Conservation (phyloP, 2,888 invertebrate species). For the Buathra laborator region DNA sequence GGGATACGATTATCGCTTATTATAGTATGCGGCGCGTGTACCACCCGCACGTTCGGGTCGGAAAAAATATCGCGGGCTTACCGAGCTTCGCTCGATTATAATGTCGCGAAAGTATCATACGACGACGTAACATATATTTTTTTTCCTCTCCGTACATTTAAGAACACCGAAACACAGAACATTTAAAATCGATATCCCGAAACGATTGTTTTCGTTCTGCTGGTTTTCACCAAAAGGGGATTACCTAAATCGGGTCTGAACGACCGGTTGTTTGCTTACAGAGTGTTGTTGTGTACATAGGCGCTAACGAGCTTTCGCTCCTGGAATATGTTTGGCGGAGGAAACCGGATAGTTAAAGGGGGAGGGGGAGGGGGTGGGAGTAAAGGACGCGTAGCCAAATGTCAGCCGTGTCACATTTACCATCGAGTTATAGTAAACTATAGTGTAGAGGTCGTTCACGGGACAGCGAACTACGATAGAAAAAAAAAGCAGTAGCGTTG, state of each 20-base stretch:
- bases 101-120: neutral
- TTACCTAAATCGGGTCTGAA: conserved; percentile 78
- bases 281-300: conserved; percentile 68
- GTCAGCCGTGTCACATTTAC: conserved; percentile 26
- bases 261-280: conserved; percentile 74
- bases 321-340: conserved; percentile 69
- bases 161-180: conserved; percentile 61
- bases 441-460: neutral
- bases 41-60: neutral
- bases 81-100: conserved; percentile 8
- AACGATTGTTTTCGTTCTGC: conserved; percentile 73
- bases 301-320: conserved; percentile 74
- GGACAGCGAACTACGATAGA: neutral
- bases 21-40: conserved; percentile 18
- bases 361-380: neutral
- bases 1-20: conserved; percentile 47
- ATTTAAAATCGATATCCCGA: conserved; percentile 51
- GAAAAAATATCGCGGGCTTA: neutral
- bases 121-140: neutral
- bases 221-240: conserved; percentile 73
- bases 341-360: conserved; percentile 22
- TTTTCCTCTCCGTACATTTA: neutral
- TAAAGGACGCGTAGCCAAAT: conserved; percentile 15
- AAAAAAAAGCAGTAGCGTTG: neutral
- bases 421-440: neutral